These are phyloP conservation scores for Dasyornis broadbenti DNA, from an alignment of 2,113 vertebrate genomes.

Conservation along the genomic window DNA sequence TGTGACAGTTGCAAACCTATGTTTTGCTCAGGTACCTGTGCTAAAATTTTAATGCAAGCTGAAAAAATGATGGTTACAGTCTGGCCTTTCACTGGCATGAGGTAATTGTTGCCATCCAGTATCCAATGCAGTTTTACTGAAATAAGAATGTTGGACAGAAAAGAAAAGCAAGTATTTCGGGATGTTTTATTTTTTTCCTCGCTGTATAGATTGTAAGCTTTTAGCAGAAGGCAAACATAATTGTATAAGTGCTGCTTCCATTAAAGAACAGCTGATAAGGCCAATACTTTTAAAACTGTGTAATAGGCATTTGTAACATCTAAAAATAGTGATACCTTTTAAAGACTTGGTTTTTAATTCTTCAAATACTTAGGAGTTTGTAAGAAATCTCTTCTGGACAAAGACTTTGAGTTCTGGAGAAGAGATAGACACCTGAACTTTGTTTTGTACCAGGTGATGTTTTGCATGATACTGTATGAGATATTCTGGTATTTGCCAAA, in stretches of 20 bases:
- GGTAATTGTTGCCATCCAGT: conserved; percentile 19
- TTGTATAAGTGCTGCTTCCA: conserved; percentile 43
- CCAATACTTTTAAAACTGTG: conserved; percentile 30
- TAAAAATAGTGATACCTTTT: not conserved
- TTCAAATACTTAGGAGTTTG: not conserved
- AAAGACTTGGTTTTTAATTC: not conserved
- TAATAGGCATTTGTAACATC: not conserved
- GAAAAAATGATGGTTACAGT: not conserved
- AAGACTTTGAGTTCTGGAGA: not conserved
- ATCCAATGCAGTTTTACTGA: not conserved
- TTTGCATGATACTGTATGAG: not conserved
- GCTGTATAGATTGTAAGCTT: conserved; percentile 4
- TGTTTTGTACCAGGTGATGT: not conserved
- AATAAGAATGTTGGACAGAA: not conserved
- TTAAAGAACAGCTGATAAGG: conserved; percentile 53
- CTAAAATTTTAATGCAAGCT: conserved; percentile 25
- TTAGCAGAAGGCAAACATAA: conserved; percentile 21
- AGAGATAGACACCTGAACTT: not conserved
- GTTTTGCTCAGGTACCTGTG: not conserved
- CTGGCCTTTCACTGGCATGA: not conserved
- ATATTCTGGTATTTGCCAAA: not conserved
- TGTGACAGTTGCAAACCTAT: conserved; percentile 20
- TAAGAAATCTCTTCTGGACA: not conserved
- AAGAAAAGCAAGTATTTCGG: conserved; percentile 6
- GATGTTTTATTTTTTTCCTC: not conserved